Percentiles rank a stretch among this genome's conserved stretches.
These are phyloP conservation scores for Diorhabda elongata DNA, from an alignment of 1,140 invertebrate species.

Conservation along the genomic window DNA sequence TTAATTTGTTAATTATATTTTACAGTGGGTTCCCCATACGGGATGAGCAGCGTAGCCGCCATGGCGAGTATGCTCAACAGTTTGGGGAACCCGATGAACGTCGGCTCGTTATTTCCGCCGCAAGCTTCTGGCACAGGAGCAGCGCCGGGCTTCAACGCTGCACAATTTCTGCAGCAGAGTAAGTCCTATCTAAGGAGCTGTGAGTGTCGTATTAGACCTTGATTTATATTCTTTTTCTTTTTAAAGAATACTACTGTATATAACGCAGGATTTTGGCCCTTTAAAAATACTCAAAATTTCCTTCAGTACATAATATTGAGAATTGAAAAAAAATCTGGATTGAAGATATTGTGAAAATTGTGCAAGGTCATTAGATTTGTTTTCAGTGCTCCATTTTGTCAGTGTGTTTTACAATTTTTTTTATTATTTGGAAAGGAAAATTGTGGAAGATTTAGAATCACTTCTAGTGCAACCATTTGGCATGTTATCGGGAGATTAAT, in stretches of 20 bases:
- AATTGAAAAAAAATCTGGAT: no score
- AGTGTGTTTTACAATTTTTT: no score
- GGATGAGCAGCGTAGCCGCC: conserved; percentile 44
- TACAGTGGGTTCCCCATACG: conserved; percentile 42
- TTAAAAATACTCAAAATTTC: neutral
- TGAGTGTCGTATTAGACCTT: conserved; percentile 23
- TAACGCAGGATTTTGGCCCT: neutral
- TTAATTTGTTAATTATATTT: conserved; percentile 13
- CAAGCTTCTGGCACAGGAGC: conserved; percentile 42
- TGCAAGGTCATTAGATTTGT: no score
- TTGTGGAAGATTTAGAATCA: no score
- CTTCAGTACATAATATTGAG: no score
- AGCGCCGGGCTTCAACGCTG: conserved; percentile 57
- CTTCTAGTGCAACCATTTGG: no score
- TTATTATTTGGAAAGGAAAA: no score
- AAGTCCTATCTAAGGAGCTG: conserved; percentile 50
- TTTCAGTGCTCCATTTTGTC: no score
- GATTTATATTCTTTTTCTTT: neutral
- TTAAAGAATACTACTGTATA: neutral
- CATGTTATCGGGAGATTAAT: no score
- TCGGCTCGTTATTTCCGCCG: conserved; percentile 39
- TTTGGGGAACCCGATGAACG: conserved; percentile 40
- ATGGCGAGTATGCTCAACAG: conserved; percentile 46
- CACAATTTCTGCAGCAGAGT: conserved; percentile 74
- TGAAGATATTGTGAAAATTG: no score